These are phyloP conservation scores for Eupsilia transversa DNA, from an alignment of 2,888 invertebrate genomes.

Conservation along the genomic window DNA sequence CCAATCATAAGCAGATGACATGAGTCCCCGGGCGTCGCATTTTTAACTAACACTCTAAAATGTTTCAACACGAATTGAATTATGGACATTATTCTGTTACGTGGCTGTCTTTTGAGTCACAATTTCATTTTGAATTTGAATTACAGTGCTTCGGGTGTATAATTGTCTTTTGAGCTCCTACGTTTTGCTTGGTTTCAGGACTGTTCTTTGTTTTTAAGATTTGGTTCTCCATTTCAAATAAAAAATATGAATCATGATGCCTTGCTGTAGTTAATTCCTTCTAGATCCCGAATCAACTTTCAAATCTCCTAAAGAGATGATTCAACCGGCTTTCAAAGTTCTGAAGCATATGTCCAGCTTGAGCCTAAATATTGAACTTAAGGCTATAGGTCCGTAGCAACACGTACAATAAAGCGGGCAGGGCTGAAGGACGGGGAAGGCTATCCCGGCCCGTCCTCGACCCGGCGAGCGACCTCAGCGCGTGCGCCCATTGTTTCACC, in stretches of 20 bases:
- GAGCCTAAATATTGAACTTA: slow-evolving; percentile 50
- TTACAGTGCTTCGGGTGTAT: slow-evolving; percentile 11
- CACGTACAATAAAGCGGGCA: slow-evolving; percentile 69
- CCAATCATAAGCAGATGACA: slow-evolving; percentile 83
- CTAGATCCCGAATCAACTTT: slow-evolving; percentile 10
- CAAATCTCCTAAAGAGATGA: neutral
- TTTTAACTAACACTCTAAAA: slow-evolving; percentile 73
- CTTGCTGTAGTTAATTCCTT: slow-evolving; percentile 1
- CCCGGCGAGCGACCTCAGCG: slow-evolving; percentile 83
- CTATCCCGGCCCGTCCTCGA: slow-evolving; percentile 82
- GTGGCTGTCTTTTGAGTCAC: slow-evolving; percentile 54
- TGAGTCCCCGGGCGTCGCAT: slow-evolving; percentile 76
- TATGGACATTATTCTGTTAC: slow-evolving; percentile 69
- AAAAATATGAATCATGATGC: neutral
- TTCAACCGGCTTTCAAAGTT: slow-evolving; percentile 6
- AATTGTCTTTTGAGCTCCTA: neutral
- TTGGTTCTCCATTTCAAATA: slow-evolving; percentile 3
- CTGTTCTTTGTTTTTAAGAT: neutral
- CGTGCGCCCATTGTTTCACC: slow-evolving; percentile 84
- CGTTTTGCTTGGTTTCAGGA: neutral
- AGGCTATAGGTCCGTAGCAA: slow-evolving; percentile 64
- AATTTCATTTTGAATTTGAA: slow-evolving; percentile 45
- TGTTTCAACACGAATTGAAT: slow-evolving; percentile 71
- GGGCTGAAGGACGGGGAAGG: slow-evolving; percentile 83
- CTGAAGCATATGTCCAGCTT: slow-evolving; percentile 17